Base-by-base conservation (phyloP, 2,113 vertebrate genomes). In the Saccopteryx leptura region DNA sequence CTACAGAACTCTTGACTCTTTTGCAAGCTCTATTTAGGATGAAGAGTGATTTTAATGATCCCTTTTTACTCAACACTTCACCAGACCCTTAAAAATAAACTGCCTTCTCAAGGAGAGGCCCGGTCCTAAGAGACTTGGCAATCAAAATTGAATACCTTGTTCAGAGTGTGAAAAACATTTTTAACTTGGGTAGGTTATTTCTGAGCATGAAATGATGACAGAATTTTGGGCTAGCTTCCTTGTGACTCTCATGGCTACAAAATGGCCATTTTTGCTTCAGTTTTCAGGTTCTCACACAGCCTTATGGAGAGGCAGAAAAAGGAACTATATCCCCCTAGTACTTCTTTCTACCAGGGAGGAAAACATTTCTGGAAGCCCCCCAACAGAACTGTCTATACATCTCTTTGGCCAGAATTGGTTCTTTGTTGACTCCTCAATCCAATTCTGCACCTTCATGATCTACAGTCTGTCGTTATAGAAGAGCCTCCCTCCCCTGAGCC, bases 11-110 rank as follows among this genome's bases (percentile, higher is more conserved):
- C n/a, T 39, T 81, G 2, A 11, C 9, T 88, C 33, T 61, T 92
- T 61, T 33, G 23, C 23, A 65, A 33, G 33, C 26, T 81, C 14
- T 79, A 14, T 15, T 78, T 79, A 76, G 63, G 48, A 86, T 52
- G 24, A 88, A 83, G 83, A 91, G 13, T 50, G 79, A 93, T 94
- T 97, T 91, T 18, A 48, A 68, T 79, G 86, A 95, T 95, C 87
- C 82, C 68, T 76, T 94, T 89, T 93, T 76, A 54, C 19, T 95
- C 60, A 76, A 76, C 95, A 93, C 88, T 54, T 92, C 75, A 87
- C 84, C 60, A 83, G 69, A 80, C 46, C 48, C 75, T 97, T 95
- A 86, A 80, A 95, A 90, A 93, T 79, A 93, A 93, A 52, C 23
- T 21, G 5, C 74, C 11, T 92, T 93, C 80, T 89, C 56, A 78